A percentile compares a stretch with the other conserved stretches of the same genome.
phyloP scores from a whole-genome alignment of 2,888 invertebrate genomes.

The Watsonalla binaria region DNA sequence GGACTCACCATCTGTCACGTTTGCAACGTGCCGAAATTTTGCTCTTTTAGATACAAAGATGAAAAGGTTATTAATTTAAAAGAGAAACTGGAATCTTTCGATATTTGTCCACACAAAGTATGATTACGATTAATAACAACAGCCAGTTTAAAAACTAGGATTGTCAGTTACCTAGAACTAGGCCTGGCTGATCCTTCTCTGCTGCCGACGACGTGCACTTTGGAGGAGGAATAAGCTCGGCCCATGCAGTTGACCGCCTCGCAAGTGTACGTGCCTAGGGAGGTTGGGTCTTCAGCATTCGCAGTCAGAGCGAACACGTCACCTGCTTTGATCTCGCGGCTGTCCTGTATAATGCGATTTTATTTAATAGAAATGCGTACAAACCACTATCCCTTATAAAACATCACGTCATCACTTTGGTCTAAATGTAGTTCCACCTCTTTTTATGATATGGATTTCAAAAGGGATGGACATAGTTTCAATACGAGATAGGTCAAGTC shows the following conservation, averaged over 20 bases:
- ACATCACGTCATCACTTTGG: too few species aligned
- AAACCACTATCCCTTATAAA: background rate
- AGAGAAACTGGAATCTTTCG: too few species aligned
- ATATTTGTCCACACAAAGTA: too few species aligned
- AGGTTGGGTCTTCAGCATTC: constrained; percentile 90
- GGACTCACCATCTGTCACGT: too few species aligned
- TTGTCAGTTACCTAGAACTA: constrained; percentile 77
- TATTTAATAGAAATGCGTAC: background rate
- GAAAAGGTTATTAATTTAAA: too few species aligned
- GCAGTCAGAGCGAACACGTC: constrained; percentile 93
- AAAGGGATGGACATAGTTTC: background rate
- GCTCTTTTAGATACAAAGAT: too few species aligned
- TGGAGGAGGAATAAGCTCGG: constrained; percentile 88
- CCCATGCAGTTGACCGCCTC: constrained; percentile 95
- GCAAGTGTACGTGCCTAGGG: constrained; percentile 91
- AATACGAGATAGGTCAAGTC: background rate
- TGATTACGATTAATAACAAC: background rate
- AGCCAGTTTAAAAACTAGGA: background rate
- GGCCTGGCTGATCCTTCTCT: constrained; percentile 84
- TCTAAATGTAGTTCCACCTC: too few species aligned
- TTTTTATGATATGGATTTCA: background rate
- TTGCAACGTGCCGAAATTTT: too few species aligned
- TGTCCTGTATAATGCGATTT: constrained; percentile 86
- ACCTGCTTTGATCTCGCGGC: constrained; percentile 91
- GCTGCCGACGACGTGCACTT: constrained; percentile 88